Percentiles rank a stretch among this genome's conserved stretches.
phyloP scores from a whole-genome alignment of 2,888 invertebrate genomes.

The Parnassius orleans region DNA sequence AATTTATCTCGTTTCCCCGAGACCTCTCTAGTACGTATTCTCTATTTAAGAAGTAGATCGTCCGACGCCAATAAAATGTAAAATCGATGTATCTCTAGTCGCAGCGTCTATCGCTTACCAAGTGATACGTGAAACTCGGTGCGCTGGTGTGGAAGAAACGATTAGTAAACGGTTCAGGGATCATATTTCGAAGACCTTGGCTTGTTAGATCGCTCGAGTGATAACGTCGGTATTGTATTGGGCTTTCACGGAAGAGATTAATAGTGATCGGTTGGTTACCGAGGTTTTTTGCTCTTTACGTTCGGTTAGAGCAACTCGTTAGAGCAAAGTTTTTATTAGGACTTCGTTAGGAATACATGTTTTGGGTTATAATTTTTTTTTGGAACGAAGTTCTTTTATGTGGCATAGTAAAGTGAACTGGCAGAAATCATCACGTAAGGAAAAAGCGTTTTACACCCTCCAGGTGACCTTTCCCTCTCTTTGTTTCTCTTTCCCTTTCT shows the following conservation, averaged over 20 bases:
- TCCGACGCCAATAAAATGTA: slow-evolving; percentile 17
- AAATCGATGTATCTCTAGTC: slow-evolving; percentile 22
- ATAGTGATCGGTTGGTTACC: slow-evolving; percentile 35
- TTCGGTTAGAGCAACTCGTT: slow-evolving; percentile 13
- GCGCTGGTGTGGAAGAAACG: slow-evolving; percentile 62
- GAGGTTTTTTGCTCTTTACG: slow-evolving; percentile 26
- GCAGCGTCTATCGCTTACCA: slow-evolving; percentile 47
- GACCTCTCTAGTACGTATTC: not conserved
- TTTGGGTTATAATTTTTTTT: too few species aligned
- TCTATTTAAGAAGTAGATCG: not conserved
- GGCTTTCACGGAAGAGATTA: slow-evolving; percentile 39
- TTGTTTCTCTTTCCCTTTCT: too few species aligned
- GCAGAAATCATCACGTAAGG: too few species aligned
- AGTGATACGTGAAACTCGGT: slow-evolving; percentile 63
- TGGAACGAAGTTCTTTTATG: too few species aligned
- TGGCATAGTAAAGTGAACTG: too few species aligned
- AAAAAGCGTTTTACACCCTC: too few species aligned
- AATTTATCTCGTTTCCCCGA: too few species aligned
- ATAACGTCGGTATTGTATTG: slow-evolving; percentile 40
- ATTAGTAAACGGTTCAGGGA: slow-evolving; percentile 62
- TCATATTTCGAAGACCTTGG: slow-evolving; percentile 55
- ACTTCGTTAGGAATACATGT: not conserved
- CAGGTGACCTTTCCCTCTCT: too few species aligned
- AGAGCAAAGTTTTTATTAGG: slow-evolving; percentile 5
- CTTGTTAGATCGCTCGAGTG: slow-evolving; percentile 36